Base-by-base conservation (phyloP, 2,797 vertebrate species). In the Peromyscus nudipes region DNA sequence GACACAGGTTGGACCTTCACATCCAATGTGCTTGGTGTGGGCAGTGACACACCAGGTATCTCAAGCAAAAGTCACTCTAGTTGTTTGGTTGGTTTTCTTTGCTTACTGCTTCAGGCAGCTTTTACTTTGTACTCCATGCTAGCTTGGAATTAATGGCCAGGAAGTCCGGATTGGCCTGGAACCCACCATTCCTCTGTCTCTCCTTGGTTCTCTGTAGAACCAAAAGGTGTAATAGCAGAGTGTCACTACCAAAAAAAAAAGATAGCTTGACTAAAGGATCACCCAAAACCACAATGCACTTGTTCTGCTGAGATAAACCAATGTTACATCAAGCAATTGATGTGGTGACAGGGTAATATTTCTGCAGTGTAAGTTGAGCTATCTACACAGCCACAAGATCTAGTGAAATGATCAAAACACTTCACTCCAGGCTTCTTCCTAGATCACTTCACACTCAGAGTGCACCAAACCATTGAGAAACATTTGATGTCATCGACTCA, bases 381-480 rank as follows among this genome's bases (percentile, higher is more conserved):
- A 62, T 29, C 46, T 81, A 71, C 31, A 46, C 6, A n/a, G 31
- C 71, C 86, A 17, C 40, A 62, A 9, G 34, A 4, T 43, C 79
- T 91, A 13, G 9, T 73, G 71, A 95, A 77, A 92, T 19, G 16
- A 89, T 67, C 43, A 91, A 95, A 43, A 1, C 69, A 73, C 76
- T 6, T 69, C 82, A 46, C 40, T 89, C n/a, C 27, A 85, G 65
- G 23, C 13, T 29, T 75, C 81, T 57, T 87, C 37, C 67, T 34
- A 81, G 73, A 76, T 77, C 76, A 21, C 37, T 84, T 65, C 84
- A n/a, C 7, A 64, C 12, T 62, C 46, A 85, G 0, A 93, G 69
- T 79, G 71, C 29, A 65, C 31, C 10, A 14, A 64, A 71, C 94
- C 55, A 67, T 40, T 79, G 31, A 91, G 73, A 75, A 46, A 2